phyloP scores from a whole-genome alignment of 2,888 invertebrate genomes.

The Melieria picta region DNA sequence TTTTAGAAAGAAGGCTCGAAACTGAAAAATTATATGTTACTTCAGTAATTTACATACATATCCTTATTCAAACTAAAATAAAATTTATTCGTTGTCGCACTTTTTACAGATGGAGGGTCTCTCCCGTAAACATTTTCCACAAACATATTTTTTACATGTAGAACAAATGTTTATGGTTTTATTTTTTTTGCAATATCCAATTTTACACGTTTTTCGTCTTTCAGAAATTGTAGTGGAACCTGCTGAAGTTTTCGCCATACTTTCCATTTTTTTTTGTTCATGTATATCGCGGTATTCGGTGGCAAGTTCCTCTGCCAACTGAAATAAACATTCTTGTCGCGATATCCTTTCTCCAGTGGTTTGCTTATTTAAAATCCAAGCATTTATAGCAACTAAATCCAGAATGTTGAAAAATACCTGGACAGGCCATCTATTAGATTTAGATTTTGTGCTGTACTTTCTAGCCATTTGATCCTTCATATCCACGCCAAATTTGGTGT shows the following conservation, averaged over 20 bases:
- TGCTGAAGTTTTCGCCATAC: conserved; percentile 19
- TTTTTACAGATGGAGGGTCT: background rate
- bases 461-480: conserved; percentile 49
- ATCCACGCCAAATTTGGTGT: conserved; percentile 38
- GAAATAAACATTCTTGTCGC: background rate
- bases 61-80: conserved; percentile 1
- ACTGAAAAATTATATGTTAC: conserved; percentile 22
- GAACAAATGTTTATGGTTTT: conserved; percentile 15
- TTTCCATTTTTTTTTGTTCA: conserved; percentile 21
- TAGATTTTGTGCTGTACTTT: conserved; percentile 42
- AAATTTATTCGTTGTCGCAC: background rate
- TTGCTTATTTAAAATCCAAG: background rate
- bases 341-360: background rate
- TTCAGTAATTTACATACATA: conserved; percentile 12
- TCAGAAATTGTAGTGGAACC: conserved; percentile 16
- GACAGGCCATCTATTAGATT: conserved; percentile 22
- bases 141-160: conserved; percentile 1
- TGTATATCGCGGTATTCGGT: conserved; percentile 23
- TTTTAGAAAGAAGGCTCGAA: conserved; percentile 27
- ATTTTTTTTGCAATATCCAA: conserved; percentile 9
- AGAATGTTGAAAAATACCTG: conserved; percentile 21
- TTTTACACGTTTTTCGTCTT: conserved; percentile 7
- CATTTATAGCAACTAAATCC: conserved; percentile 24
- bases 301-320: conserved; percentile 3
- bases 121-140: conserved; percentile 1